These are phyloP conservation scores for Mustelus asterias DNA, from an alignment of 2,113 vertebrate genomes.

Conservation along the genomic window DNA sequence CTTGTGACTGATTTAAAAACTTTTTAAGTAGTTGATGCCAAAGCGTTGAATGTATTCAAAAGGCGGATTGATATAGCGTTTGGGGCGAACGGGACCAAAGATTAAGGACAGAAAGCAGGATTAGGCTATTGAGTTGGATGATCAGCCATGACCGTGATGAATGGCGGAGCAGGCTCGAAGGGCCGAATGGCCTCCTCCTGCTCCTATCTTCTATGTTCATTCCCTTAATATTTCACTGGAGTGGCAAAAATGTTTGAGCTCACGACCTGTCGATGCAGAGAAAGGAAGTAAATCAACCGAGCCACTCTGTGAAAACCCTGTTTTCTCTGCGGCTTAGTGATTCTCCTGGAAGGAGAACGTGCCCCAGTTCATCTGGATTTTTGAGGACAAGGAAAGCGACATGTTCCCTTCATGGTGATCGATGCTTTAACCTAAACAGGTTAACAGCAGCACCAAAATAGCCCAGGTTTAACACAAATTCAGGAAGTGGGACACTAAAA, in stretches of 20 bases:
- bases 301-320: neutral
- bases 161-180: no score
- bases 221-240: neutral
- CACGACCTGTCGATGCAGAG: neutral
- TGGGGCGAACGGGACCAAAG: no score
- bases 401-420: neutral
- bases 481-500: neutral
- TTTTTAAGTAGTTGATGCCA: no score
- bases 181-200: no score
- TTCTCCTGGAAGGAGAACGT: neutral
- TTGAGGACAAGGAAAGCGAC: neutral
- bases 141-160: no score
- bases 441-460: neutral
- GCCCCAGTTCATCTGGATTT: neutral
- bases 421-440: constrained; percentile 3
- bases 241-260: neutral
- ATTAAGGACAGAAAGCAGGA: no score
- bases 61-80: no score
- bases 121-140: no score
- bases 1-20: no score
- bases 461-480: neutral
- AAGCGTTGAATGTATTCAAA: no score
- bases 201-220: no score
- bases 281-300: neutral
- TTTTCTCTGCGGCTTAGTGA: neutral